Evolutionary conservation across 2,888 invertebrate species (phyloP), one percentile per base, ranked within the genome.

Genomic region (Apodemia mormo): DNA sequence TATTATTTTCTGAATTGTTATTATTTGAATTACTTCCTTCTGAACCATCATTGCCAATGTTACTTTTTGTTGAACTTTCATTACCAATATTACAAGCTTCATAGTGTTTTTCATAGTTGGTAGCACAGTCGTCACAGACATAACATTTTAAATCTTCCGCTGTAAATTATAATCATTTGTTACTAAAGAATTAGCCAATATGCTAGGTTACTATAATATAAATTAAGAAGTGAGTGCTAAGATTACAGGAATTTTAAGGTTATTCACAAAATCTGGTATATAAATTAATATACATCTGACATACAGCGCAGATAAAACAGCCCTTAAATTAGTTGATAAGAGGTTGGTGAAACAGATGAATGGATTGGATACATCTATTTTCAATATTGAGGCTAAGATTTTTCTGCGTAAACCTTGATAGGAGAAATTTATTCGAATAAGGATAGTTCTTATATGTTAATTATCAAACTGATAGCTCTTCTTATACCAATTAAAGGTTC

Each of bases 111-210:
- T 78, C 74, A 12, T 78, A 78, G 0, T 81, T 80, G 40, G 75
- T 77, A 10, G 74, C 72, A 72, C 88, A 88, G 68, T 81, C 77
- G 0, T 74, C 76, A 68, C 88, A 88, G 1, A 84, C 83, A 73
- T 87, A 89, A 69, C 88, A 89, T 75, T 78, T 71, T 40, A 83
- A 75, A 9, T 83, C 81, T 49, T 82, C 74, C 33, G 80, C 86
- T 88, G 77, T 43, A 76, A 67, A 30, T 66, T 65, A 52, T 61
- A 65, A 30, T 49, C 0, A 66, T 10, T 29, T 33, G 14, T 22
- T 45, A 49, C 29, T 49, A 40, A 9, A 45, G 12, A 45, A 29
- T 66, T 37, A 22, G n/a, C 8, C 4, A 65, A 5, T 40, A 40
- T n/a, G 22, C 9, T 40, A n/a, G 9, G n/a, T 8, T 33, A n/a